phyloP scores from a whole-genome alignment of 1,140 invertebrate species.

The Agrilus planipennis region DNA sequence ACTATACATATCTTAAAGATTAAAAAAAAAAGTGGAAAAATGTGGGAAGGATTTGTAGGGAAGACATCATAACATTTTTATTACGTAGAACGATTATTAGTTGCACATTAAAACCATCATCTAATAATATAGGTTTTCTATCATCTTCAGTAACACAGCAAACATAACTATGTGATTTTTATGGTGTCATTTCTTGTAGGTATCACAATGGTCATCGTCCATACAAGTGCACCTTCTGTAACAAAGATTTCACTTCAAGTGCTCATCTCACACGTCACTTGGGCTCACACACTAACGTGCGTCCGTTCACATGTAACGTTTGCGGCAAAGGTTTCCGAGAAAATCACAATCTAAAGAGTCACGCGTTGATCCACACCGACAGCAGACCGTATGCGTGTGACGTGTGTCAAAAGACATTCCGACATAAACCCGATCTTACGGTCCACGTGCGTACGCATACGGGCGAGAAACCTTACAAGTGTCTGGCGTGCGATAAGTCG shows the following conservation, averaged over 20 bases:
- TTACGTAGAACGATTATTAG: no score
- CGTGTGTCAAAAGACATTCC: constrained; percentile 60
- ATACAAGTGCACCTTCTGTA: constrained; percentile 54
- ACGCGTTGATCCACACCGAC: constrained; percentile 47
- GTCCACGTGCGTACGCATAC: constrained; percentile 65
- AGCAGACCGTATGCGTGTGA: constrained; percentile 50
- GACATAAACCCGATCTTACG: constrained; percentile 60
- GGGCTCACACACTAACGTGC: constrained; percentile 55
- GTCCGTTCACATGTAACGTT: constrained; percentile 54
- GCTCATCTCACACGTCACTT: constrained; percentile 54
- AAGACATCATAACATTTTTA: no score
- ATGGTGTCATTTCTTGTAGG: no score
- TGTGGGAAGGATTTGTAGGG: no score
- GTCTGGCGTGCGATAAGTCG: background rate
- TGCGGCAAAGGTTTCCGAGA: constrained; percentile 52
- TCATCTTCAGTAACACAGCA: no score
- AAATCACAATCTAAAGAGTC: constrained; percentile 45
- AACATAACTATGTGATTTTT: no score
- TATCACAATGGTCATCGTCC: background rate
- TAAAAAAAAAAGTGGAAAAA: no score
- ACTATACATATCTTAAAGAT: no score
- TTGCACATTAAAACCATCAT: no score
- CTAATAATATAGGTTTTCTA: no score
- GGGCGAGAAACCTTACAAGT: constrained; percentile 30
- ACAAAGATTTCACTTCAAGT: constrained; percentile 57